A percentile compares a stretch with the other conserved stretches of the same genome.
Conservation (phyloP, 1,140 invertebrate genomes). For the Lepidotrigona ventralis region DNA sequence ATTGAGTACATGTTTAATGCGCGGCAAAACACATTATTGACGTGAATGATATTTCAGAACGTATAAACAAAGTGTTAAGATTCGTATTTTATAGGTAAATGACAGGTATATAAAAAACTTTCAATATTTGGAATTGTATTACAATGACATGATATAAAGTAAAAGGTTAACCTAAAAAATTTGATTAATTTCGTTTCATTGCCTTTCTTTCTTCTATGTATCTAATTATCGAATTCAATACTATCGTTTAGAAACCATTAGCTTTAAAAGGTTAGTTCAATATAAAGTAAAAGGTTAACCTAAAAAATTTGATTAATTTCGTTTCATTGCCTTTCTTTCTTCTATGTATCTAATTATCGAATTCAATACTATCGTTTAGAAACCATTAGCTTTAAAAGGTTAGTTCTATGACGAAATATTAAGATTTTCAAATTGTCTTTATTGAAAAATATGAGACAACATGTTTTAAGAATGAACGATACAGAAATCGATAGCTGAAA, state of each 20-base stretch:
- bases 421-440: constrained; percentile 15
- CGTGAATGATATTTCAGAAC: not conserved
- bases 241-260: not conserved
- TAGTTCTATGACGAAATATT: not conserved
- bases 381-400: not conserved
- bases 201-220: not conserved
- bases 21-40: not conserved
- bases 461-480: constrained; percentile 17
- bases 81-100: too few species aligned
- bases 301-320: too few species aligned
- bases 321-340: not conserved
- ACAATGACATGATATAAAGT: not conserved
- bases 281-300: not conserved
- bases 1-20: not conserved
- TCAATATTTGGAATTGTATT: not conserved
- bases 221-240: not conserved
- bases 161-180: not conserved
- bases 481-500: constrained; percentile 58
- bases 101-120: too few species aligned
- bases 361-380: not conserved
- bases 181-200: too few species aligned
- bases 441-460: constrained; percentile 34
- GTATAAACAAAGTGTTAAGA: too few species aligned
- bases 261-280: not conserved
- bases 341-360: not conserved